Evolutionary conservation across 2,113 vertebrate species (phyloP), one percentile per base, ranked within the genome.

Genomic region (Mormyrus iriodes): DNA sequence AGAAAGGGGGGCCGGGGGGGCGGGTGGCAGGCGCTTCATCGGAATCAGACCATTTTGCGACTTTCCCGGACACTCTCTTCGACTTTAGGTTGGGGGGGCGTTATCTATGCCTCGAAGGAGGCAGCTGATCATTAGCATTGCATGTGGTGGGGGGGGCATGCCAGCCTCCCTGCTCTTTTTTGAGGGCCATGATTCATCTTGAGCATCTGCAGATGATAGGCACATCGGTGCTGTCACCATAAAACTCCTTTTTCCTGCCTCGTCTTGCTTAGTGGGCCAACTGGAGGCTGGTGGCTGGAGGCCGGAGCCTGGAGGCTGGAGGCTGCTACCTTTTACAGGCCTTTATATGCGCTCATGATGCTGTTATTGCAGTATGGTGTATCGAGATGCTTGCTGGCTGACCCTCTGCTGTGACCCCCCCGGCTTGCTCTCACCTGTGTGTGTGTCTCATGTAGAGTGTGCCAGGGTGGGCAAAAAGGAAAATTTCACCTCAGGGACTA

Each of bases 171-270:
- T 95, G 95, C 95, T 92, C 94, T 94, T 94, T 94, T 93, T 94
- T 91, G 91, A 95, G 95, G 95, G 94, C 95, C 96, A 94, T 91
- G 93, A 93, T 94, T 94, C 95, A 94, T 96, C 94, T 94, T 94
- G 90, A 93, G 95, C 95, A 95, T 96, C 95, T 96, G 95, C 94
- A 95, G 94, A 94, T 93, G 91, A 94, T 95, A 94, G 95, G 92
- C 89, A 88, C 94, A 93, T 95, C 95, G 39, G 21, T 35, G 58
- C 95, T 95, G 94, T 95, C 95, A 95, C 94, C 94, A 95, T 95
- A 94, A 92, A 93, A 93, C 94, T 95, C 94, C 94, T 93, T 91
- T 91, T 93, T 93, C 90, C 93, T 92, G 91, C 93, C 93, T 94
- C 95, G 94, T 93, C 94, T 94, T 93, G 93, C 94, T 95, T 93